Conservation (phyloP, 2,888 invertebrate genomes). For the Sarcophaga rosellei region DNA sequence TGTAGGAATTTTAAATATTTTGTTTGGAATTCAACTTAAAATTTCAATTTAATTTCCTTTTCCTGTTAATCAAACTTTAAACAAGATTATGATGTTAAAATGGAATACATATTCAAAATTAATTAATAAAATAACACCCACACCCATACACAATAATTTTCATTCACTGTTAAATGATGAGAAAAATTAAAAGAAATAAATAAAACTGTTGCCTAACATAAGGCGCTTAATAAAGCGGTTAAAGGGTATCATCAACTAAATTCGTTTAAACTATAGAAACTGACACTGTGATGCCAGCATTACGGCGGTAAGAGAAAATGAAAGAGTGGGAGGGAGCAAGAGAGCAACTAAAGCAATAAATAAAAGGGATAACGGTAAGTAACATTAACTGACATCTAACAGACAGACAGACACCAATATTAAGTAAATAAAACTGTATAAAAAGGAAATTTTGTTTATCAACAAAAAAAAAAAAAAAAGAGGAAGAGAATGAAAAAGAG, state of each 20-base stretch:
- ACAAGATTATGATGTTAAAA: neutral
- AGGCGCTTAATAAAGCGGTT: neutral
- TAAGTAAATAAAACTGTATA: slow-evolving; percentile 17
- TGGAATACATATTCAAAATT: too few species aligned
- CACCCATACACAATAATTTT: neutral
- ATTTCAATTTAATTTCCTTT: too few species aligned
- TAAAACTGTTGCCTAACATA: slow-evolving; percentile 11
- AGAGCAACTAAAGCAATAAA: slow-evolving; percentile 10
- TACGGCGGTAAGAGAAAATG: neutral
- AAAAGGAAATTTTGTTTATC: neutral
- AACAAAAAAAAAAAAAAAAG: neutral
- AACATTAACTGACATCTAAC: slow-evolving; percentile 2
- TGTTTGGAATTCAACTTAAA: too few species aligned
- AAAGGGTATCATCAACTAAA: neutral
- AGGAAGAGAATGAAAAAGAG: neutral
- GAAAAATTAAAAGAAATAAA: too few species aligned
- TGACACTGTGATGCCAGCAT: neutral
- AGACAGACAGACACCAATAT: neutral
- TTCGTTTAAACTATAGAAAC: neutral
- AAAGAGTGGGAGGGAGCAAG: neutral
- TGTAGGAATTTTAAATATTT: too few species aligned
- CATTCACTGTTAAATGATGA: neutral
- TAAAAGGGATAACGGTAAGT: neutral
- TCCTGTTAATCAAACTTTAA: neutral
- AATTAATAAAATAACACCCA: too few species aligned